phyloP scores from a whole-genome alignment of 2,797 vertebrate species.

The Streptopelia turtur region DNA sequence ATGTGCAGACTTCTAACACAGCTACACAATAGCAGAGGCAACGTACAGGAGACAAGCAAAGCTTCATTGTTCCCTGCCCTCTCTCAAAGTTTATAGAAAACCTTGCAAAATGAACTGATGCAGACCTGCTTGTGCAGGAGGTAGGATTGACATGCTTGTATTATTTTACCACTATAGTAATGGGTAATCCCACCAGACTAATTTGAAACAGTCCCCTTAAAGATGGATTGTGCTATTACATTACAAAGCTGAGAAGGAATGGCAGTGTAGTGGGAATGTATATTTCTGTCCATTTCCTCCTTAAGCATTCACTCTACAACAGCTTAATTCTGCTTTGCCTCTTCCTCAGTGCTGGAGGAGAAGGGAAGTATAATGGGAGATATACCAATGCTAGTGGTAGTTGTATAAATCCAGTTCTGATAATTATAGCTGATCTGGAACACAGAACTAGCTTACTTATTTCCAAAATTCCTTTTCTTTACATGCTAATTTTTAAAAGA shows the following conservation, averaged over 20 bases:
- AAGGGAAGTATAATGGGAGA: not conserved
- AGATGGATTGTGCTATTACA: not conserved
- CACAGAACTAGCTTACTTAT: not conserved
- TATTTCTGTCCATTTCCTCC: not conserved
- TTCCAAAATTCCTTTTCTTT: not conserved
- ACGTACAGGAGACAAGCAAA: not conserved
- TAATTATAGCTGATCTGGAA: not conserved
- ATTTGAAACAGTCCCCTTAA: not conserved
- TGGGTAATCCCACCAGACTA: not conserved
- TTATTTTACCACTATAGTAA: not conserved
- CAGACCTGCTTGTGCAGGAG: not conserved
- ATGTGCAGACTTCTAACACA: not conserved
- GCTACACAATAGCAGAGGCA: not conserved
- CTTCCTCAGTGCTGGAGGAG: not conserved
- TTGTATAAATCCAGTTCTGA: not conserved
- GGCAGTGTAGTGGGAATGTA: not conserved
- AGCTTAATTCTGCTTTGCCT: not conserved
- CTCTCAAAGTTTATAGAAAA: not conserved
- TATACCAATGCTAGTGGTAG: accelerated
- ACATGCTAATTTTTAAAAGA: not conserved
- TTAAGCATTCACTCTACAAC: accelerated
- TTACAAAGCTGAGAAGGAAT: not conserved
- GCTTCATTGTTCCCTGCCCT: accelerated
- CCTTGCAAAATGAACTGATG: not conserved
- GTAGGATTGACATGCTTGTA: not conserved